Evolutionary conservation across 2,888 invertebrate genomes (phyloP), one percentile per base, ranked within the genome.

Genomic region (Endotricha flammealis): DNA sequence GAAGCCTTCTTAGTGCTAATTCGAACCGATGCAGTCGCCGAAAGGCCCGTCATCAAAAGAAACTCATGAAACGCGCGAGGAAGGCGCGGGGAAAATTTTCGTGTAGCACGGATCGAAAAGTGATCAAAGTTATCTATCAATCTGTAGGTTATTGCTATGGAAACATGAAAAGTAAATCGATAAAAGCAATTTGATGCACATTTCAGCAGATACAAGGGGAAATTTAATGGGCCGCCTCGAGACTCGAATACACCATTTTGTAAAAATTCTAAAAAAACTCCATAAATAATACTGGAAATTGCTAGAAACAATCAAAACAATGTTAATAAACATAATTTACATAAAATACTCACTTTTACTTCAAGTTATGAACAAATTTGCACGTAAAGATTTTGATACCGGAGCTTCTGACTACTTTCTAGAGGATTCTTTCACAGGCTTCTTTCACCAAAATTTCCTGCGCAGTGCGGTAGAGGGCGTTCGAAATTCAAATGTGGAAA

Each of bases 371-470:
- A 81, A 80, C 66, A 82, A 80, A 70, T 79, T 83, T 68, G 77
- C 86, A 83, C 86, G 77, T 76, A 81, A 81, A 77, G 85, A 87
- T 86, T 86, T 86, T 81, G 85, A 81, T 83, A 75, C 83, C 79
- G 80, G 83, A 81, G 81, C 78, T 77, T 76, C 78, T 85, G 85
- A 77, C 81, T 83, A 79, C 76, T 83, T 80, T 83, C 79, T 73
- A 81, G 82, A 80, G 80, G 87, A 83, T 80, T 87, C 86, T 86
- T 85, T 79, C 87, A 87, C 69, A 73, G 73, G 87, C 80, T 86
- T 87, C 87, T 87, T 83, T 86, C 87, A 83, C 62, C 50, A 51
- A 57, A 68, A 60, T 67, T 68, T 62, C 55, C 58, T 57, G 60
- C 53, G 54, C 50, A 54, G 60, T 68, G 64, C 71, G 69, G 59